These are phyloP conservation scores for Lithophane ornitopus DNA, from an alignment of 2,888 invertebrate genomes.

Conservation along the genomic window DNA sequence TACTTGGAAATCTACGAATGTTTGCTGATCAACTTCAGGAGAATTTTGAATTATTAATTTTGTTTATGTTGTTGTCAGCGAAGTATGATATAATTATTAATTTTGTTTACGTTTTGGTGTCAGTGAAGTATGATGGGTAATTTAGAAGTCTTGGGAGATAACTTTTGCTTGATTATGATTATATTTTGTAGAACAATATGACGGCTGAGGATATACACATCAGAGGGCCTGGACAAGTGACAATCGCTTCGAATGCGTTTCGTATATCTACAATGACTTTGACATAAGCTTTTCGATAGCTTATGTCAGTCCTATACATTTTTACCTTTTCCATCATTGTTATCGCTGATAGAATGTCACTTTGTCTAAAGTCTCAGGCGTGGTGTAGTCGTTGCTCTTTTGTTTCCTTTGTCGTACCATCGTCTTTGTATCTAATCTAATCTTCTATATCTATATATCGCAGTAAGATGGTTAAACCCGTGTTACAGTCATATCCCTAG, in stretches of 20 bases:
- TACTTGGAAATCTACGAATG: constrained; percentile 33
- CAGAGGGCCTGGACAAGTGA: too few species aligned
- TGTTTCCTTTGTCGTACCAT: background rate
- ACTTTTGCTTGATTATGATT: constrained; percentile 32
- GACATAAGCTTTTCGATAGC: too few species aligned
- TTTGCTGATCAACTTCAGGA: constrained; percentile 44
- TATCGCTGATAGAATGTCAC: too few species aligned
- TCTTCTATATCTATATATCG: too few species aligned
- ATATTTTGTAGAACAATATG: constrained; percentile 20
- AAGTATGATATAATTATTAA: constrained; percentile 44
- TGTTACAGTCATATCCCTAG: too few species aligned
- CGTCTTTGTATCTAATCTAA: too few species aligned
- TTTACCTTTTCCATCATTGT: too few species aligned
- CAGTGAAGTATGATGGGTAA: constrained; percentile 28
- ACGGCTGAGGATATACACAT: background rate
- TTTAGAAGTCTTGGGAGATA: constrained; percentile 6
- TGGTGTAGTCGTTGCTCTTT: background rate
- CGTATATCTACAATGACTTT: too few species aligned
- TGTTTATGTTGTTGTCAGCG: constrained; percentile 43
- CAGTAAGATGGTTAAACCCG: too few species aligned
- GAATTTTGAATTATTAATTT: constrained; percentile 48
- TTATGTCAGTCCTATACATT: too few species aligned
- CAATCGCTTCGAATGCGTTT: too few species aligned
- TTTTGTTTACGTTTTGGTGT: constrained; percentile 34
- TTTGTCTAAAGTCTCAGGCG: too few species aligned